A percentile compares a stretch with the other conserved stretches of the same genome.
phyloP scores from a whole-genome alignment of 2,113 vertebrate species.

The Hepsetus odoe region DNA sequence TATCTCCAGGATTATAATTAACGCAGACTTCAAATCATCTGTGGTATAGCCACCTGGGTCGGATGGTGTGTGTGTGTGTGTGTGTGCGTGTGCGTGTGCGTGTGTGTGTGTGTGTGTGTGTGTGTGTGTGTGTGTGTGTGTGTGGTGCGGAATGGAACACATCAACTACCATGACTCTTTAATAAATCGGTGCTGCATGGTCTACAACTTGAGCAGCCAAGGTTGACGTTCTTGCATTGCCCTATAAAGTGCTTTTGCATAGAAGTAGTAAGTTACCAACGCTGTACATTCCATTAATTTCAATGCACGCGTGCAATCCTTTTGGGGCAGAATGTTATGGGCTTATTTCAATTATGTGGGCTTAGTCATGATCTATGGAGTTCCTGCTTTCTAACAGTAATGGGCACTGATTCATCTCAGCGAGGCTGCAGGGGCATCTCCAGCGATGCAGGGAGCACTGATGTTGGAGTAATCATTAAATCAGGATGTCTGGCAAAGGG shows the following conservation, averaged over 20 bases:
- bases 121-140: conserved; percentile 5
- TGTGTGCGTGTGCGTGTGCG: conserved; percentile 2
- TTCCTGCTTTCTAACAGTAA: conserved; percentile 13
- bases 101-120: conserved; percentile 15
- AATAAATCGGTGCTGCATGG: neutral
- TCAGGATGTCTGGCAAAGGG: conserved; percentile 35
- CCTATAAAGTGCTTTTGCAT: neutral
- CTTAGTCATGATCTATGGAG: conserved; percentile 23
- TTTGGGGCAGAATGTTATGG: neutral
- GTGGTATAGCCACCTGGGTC: conserved; percentile 55
- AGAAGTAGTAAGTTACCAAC: neutral
- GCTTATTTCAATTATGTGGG: conserved; percentile 5
- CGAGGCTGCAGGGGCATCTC: conserved; percentile 4
- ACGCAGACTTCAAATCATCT: conserved; percentile 49
- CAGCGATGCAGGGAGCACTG: neutral
- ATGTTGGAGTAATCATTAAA: conserved; percentile 18
- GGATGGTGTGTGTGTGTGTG: conserved; percentile 34
- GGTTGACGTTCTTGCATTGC: neutral
- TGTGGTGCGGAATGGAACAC: neutral
- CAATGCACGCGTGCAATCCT: neutral
- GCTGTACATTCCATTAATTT: conserved; percentile 8
- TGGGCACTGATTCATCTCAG: conserved; percentile 7
- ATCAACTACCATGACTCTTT: neutral
- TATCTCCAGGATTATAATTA: conserved; percentile 62
- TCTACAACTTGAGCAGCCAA: conserved; percentile 11